phyloP scores from a whole-genome alignment of 2,113 vertebrate species.

The Leucopternis melanops region DNA sequence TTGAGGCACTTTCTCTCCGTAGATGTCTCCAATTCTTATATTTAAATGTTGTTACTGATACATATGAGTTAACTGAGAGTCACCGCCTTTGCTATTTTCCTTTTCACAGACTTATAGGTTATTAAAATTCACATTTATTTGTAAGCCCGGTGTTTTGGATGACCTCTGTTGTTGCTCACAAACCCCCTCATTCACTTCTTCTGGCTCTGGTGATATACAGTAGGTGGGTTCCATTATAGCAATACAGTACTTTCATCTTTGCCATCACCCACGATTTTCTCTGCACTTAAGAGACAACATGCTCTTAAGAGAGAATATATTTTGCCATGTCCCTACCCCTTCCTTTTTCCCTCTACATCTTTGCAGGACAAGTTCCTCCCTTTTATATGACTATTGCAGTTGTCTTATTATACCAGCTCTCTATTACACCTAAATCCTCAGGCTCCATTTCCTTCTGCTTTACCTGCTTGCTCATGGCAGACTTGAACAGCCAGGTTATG shows the following conservation, averaged over 20 bases:
- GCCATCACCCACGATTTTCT: background rate
- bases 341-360: background rate
- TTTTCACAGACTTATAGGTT: background rate
- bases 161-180: background rate
- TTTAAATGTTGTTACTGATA: background rate
- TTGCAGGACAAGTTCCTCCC: background rate
- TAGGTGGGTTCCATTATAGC: background rate
- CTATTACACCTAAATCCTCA: background rate
- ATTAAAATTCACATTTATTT: background rate
- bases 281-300: background rate
- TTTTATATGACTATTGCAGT: background rate
- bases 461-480: background rate
- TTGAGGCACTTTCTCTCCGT: background rate
- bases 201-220: background rate
- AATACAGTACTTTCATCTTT: background rate
- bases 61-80: background rate
- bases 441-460: background rate
- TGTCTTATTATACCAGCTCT: background rate
- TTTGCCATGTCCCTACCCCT: background rate
- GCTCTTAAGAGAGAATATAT: background rate
- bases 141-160: background rate
- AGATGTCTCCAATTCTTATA: background rate
- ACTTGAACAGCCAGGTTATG: background rate
- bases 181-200: background rate
- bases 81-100: background rate